Evolutionary conservation across 2,113 vertebrate genomes (phyloP).

Genomic region (Jaculus jaculus): DNA sequence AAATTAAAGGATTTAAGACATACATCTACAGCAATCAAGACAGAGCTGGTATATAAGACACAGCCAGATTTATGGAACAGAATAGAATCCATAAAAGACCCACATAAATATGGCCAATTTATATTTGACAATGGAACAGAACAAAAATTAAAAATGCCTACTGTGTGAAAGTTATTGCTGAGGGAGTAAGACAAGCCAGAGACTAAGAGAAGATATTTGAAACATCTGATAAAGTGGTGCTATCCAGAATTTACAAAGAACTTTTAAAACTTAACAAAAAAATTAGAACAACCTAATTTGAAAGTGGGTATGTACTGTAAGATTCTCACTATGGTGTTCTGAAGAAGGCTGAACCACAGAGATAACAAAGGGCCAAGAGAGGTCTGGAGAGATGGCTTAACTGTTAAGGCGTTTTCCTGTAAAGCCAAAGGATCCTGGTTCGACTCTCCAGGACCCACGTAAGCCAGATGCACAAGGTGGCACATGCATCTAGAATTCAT

Average conservation of each 20-base stretch:
- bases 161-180: neutral
- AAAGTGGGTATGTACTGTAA: neutral
- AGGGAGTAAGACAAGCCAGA: too few species aligned
- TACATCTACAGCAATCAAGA: neutral
- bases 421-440: too few species aligned
- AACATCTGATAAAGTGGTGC: neutral
- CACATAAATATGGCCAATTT: neutral
- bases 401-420: too few species aligned
- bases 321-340: neutral
- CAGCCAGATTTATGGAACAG: neutral
- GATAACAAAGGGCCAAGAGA: neutral
- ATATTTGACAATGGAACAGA: neutral
- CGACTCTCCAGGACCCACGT: too few species aligned
- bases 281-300: neutral
- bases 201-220: neutral
- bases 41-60: neutral
- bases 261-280: neutral
- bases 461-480: too few species aligned
- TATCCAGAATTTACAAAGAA: neutral
- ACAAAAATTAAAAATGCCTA: neutral
- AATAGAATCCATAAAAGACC: neutral
- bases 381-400: too few species aligned
- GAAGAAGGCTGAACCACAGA: neutral
- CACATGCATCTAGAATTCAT: too few species aligned
- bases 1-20: neutral